These are phyloP conservation scores for Cyclophora albipunctata DNA, from an alignment of 2,888 invertebrate species.

Conservation along the genomic window DNA sequence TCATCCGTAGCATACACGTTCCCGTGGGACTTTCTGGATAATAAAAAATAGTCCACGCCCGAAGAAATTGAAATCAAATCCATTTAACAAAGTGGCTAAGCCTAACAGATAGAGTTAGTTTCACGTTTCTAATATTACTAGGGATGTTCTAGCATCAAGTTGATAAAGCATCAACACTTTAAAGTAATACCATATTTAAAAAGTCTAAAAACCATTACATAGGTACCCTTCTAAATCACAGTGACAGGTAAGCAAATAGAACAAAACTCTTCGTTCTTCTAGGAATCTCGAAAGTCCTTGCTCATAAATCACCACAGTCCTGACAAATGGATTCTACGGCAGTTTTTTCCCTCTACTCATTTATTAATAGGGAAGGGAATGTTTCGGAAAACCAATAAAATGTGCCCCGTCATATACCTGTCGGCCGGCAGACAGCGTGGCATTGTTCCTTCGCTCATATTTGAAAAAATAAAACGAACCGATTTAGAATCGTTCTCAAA, in stretches of 20 bases:
- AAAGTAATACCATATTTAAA: too few species aligned
- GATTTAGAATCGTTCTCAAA: constrained; percentile 28
- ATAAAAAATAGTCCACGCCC: too few species aligned
- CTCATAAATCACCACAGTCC: constrained; percentile 68
- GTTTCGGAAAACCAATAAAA: constrained; percentile 76
- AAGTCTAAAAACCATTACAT: constrained; percentile 31
- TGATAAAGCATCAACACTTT: too few species aligned
- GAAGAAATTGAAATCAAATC: too few species aligned
- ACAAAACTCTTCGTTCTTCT: constrained; percentile 68
- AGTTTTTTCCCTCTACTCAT: constrained; percentile 70
- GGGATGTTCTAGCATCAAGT: too few species aligned
- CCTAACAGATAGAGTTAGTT: too few species aligned
- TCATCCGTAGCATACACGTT: too few species aligned
- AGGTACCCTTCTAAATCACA: constrained; percentile 61
- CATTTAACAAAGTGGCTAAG: too few species aligned
- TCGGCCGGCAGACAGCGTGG: constrained; percentile 70
- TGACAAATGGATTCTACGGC: constrained; percentile 74
- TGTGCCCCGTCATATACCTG: constrained; percentile 75
- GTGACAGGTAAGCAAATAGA: constrained; percentile 74
- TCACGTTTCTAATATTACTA: too few species aligned
- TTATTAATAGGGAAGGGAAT: constrained; percentile 74
- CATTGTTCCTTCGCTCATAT: constrained; percentile 55
- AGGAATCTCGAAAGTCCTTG: constrained; percentile 67
- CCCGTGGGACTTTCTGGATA: too few species aligned
- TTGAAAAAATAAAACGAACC: constrained; percentile 39